These are phyloP conservation scores for Scaptomyza reducta DNA, from an alignment of 2,888 invertebrate genomes.

Conservation along the genomic window DNA sequence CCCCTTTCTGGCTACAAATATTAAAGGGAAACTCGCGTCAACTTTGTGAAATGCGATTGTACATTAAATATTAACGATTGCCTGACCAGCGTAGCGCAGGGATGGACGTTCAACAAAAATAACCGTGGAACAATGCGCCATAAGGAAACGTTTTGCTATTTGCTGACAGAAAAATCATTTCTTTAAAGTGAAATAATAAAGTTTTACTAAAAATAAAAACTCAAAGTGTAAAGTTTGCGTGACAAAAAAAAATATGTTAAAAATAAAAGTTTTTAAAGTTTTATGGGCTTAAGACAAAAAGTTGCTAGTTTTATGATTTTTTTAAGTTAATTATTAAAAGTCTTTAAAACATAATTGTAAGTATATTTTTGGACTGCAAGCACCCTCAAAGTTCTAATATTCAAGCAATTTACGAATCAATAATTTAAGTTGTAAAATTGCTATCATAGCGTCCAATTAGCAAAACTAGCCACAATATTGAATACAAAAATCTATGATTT, in stretches of 20 bases:
- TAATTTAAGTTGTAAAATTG: background rate
- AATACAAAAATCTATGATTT: background rate
- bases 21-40: constrained; percentile 40
- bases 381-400: background rate
- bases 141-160: background rate
- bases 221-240: too few species aligned
- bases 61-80: constrained; percentile 82
- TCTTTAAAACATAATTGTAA: too few species aligned
- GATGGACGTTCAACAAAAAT: constrained; percentile 1
- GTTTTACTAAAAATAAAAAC: background rate
- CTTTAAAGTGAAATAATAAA: background rate
- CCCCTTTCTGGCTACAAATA: constrained; percentile 16
- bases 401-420: background rate
- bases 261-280: too few species aligned
- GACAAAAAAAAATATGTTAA: too few species aligned
- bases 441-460: background rate
- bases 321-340: too few species aligned
- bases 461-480: background rate
- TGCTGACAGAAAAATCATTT: background rate
- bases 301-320: too few species aligned
- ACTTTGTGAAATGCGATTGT: constrained; percentile 70
- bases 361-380: too few species aligned
- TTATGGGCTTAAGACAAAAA: too few species aligned
- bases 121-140: constrained; percentile 24
- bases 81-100: constrained; percentile 6